Evolutionary conservation across 2,113 vertebrate species (phyloP).

Genomic region (Poecilia latipinna): DNA sequence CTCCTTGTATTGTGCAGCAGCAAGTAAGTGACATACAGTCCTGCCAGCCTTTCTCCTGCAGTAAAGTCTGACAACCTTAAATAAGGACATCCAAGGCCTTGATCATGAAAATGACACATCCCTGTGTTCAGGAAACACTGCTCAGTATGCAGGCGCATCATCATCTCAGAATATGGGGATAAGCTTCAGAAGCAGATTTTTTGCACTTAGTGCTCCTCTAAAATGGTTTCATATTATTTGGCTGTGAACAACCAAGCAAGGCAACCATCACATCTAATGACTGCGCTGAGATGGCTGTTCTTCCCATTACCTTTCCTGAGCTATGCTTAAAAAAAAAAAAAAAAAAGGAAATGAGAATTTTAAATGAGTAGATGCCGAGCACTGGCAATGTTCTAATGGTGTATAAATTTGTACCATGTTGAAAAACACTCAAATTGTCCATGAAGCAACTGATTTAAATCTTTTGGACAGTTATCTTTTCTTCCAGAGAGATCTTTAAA

Average conservation of each 20-base stretch:
- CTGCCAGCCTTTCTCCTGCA: neutral
- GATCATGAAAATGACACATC: constrained; percentile 4
- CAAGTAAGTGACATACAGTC: neutral
- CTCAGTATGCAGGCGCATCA: constrained; percentile 14
- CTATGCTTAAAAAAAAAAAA: constrained; percentile 55
- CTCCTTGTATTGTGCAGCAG: neutral
- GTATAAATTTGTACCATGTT: neutral
- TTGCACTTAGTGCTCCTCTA: constrained; percentile 55
- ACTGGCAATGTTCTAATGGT: neutral
- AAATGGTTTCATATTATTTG: constrained; percentile 57
- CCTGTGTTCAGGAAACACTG: constrained; percentile 4
- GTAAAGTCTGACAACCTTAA: constrained; percentile 3
- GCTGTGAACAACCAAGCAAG: constrained; percentile 53
- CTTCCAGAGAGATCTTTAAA: neutral
- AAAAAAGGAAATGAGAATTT: constrained; percentile 30
- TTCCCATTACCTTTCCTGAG: constrained; percentile 41
- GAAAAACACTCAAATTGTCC: neutral
- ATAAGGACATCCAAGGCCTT: neutral
- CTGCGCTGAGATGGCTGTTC: constrained; percentile 38
- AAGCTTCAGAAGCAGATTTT: constrained; percentile 14
- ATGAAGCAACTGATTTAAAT: constrained; percentile 4
- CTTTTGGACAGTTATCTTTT: neutral
- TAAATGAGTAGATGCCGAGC: neutral
- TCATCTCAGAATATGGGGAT: constrained; percentile 30
- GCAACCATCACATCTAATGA: constrained; percentile 59